Conservation (phyloP, 2,888 invertebrate species). For the Norana najaformis region DNA sequence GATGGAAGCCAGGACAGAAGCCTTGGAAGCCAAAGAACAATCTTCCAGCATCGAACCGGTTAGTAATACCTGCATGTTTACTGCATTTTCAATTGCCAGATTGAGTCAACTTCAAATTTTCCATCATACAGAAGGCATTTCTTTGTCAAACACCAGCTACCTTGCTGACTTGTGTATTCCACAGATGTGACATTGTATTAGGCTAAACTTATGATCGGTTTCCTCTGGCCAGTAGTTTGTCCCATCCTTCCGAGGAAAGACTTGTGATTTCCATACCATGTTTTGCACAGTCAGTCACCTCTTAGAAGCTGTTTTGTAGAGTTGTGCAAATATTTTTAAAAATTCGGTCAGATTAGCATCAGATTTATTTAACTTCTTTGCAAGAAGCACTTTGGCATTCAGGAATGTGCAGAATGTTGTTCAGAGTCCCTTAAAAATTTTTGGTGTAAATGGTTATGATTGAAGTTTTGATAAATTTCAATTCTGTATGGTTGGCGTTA, state of each 20-base stretch:
- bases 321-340: background rate
- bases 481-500: background rate
- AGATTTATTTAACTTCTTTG: background rate
- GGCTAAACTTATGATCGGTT: too few species aligned
- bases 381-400: background rate
- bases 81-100: too few species aligned
- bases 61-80: background rate
- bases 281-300: too few species aligned
- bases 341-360: background rate
- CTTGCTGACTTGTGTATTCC: too few species aligned
- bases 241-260: too few species aligned
- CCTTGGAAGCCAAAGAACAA: constrained; percentile 16
- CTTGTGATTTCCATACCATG: too few species aligned
- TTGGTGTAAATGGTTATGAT: background rate
- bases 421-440: background rate
- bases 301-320: background rate
- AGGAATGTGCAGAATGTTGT: background rate
- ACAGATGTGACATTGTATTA: too few species aligned
- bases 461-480: background rate
- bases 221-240: too few species aligned
- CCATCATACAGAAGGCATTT: too few species aligned
- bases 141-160: too few species aligned
- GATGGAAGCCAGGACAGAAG: constrained; percentile 22
- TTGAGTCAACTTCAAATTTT: too few species aligned
- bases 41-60: background rate